Evolutionary conservation across 2,888 invertebrate species (phyloP), one percentile per base, ranked within the genome.

Genomic region (Carcina quercana): DNA sequence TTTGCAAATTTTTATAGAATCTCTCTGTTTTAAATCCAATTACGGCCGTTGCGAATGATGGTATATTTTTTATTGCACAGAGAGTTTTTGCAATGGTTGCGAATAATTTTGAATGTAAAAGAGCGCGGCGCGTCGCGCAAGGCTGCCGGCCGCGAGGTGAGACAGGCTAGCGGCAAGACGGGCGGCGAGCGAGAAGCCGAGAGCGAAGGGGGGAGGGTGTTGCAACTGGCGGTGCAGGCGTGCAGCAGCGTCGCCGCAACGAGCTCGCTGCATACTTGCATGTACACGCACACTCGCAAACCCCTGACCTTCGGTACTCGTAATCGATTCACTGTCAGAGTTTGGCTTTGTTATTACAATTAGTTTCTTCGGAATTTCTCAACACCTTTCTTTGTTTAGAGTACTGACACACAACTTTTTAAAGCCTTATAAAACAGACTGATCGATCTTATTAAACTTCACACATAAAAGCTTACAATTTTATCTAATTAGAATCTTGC

Each of bases 141-240:
- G 80, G 82, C 80, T 80, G 80, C 80, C 82, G 83, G 82, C 83
- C 82, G 83, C 82, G 80, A 82, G 82, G 79, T 80, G 83, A 82
- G 83, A 83, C 82, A 79, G 79, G 82, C 80, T 72, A 79, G 78
- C 80, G 79, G 80, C 79, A 78, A 80, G 82, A 78, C 80, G 74
- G 7, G 71, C 76, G 70, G 69, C 76, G 83, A 80, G 76, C 69
- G 82, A 80, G 80, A 79, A 79, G 70, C 71, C 74, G 76, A 68
- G 76, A 79, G 75, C 60, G 78, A 79, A 74, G 82, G 78, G 82
- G 83, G 80, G 82, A 80, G 83, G 80, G 83, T 79, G 78, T 79
- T 82, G 83, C 83, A 83, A 80, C 80, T 67, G 64, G 75, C 82
- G 78, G 76, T 80, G 83, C 79, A 79, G 80, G 78, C 83, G 78